A percentile compares a stretch with the other conserved stretches of the same genome.
Evolutionary conservation across 2,113 vertebrate genomes (phyloP).

Genomic region (Aegotheles bennettii): DNA sequence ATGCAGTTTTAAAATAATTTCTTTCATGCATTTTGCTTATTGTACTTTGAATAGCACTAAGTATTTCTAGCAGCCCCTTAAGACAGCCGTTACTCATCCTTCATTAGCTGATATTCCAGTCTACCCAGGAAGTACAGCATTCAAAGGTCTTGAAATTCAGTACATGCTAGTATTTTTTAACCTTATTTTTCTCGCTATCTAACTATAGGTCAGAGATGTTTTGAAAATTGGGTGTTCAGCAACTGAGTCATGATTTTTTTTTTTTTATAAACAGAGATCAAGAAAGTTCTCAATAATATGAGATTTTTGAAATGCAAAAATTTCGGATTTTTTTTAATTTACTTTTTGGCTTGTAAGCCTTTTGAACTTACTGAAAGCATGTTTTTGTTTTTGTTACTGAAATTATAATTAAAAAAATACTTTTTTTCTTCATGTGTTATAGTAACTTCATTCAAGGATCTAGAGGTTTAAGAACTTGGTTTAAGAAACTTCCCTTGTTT

Average conservation of each 20-base stretch:
- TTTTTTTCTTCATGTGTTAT: neutral
- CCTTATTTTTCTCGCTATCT: neutral
- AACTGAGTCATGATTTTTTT: neutral
- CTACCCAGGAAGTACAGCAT: neutral
- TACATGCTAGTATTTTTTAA: neutral
- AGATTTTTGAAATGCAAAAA: neutral
- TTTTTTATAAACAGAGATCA: neutral
- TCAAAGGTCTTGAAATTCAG: neutral
- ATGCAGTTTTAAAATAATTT: neutral
- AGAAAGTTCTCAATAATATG: neutral
- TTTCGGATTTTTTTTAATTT: neutral
- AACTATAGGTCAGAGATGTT: neutral
- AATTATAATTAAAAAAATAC: neutral
- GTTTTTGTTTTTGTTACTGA: neutral
- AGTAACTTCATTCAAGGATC: neutral
- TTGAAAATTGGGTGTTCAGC: neutral
- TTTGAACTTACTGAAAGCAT: neutral
- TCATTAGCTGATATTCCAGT: neutral
- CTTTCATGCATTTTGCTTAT: constrained; percentile 2
- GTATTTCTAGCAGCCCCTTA: neutral
- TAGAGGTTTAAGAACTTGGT: neutral
- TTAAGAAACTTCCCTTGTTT: neutral
- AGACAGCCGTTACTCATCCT: constrained; percentile 18
- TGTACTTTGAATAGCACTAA: neutral
- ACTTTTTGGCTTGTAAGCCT: neutral